Base-by-base conservation (phyloP, 2,888 invertebrate species). In the Hoplodrina ambigua region DNA sequence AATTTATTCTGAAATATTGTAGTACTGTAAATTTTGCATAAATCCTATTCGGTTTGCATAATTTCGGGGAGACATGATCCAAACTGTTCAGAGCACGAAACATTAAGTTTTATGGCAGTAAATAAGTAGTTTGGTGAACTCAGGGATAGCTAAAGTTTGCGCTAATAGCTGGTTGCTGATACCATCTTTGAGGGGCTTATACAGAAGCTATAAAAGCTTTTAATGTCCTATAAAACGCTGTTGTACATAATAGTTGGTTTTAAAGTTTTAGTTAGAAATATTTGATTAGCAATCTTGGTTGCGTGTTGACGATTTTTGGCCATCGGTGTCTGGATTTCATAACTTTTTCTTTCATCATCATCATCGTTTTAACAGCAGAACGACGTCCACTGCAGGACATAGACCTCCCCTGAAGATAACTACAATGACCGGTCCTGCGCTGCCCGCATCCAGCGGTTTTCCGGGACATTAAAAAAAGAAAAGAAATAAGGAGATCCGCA, bases 111-210 rank as follows among this genome's bases (percentile, higher is more conserved):
- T 88, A 93, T 89, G 89, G 80, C 77, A 74, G 84, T 85, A 92
- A 93, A 92, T 92, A 88, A 92, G 91, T 93, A 90, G 93, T 92
- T 93, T 86, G 85, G 85, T 80, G 74, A 83, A 80, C 72, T 64
- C 82, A 30, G 71, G 69, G 56, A 82, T 81, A 69, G 78, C 63
- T 58, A 73, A 88, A 88, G 80, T 87, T 88, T 83, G 81, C 82
- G 86, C 87, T 88, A 86, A 88, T 85, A 78, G 80, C 81, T 73
- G 78, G 56, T 67, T 78, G n/a, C 72, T 71, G 91, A 92, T 90
- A 86, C 73, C 61, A 85, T 87, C 86, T 80, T 59, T 67, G 58
- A 70, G 75, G 63, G 80, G 67, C 82, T 81, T 83, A 62, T 78
- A 84, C 77, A 70, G 62, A 68, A 60, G 73, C 76, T 84, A 73